phyloP scores from a whole-genome alignment of 2,113 vertebrate genomes.

The Shinisaurus crocodilurus region DNA sequence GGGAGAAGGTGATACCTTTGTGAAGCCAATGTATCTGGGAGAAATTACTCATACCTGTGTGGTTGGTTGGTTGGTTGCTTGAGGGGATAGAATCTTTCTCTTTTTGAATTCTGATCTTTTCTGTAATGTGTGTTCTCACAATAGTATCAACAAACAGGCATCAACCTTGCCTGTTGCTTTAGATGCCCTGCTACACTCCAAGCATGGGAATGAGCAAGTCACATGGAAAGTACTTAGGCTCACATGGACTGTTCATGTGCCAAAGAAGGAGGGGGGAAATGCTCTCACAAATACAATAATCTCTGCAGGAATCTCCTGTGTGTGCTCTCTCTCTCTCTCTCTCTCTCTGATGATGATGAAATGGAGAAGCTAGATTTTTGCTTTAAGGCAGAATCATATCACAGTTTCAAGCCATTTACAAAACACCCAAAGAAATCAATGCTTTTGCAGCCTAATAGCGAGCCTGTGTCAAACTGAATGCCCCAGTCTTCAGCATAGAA shows the following conservation, averaged over 20 bases:
- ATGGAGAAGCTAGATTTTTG: constrained; percentile 53
- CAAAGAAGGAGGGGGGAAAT: constrained; percentile 58
- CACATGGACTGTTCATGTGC: constrained; percentile 77
- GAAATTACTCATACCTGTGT: neutral
- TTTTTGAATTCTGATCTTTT: constrained; percentile 58
- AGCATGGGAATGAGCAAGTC: constrained; percentile 74
- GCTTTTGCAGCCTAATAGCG: constrained; percentile 36
- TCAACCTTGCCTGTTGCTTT: constrained; percentile 64
- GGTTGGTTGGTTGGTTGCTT: neutral
- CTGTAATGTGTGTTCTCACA: constrained; percentile 47
- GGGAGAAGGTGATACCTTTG: neutral
- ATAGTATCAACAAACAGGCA: constrained; percentile 52
- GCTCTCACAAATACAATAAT: constrained; percentile 73
- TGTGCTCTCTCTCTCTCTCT: neutral
- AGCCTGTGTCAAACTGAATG: neutral
- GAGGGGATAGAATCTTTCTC: neutral
- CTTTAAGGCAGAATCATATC: constrained; percentile 62
- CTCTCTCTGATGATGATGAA: constrained; percentile 59
- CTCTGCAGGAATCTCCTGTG: constrained; percentile 72
- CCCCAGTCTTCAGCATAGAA: neutral
- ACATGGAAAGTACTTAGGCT: constrained; percentile 78
- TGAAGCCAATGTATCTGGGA: neutral
- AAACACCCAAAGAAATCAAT: constrained; percentile 26
- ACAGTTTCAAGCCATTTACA: constrained; percentile 47
- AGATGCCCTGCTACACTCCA: constrained; percentile 66